Conservation (phyloP, 2,797 vertebrate genomes). For the Tapirus indicus region DNA sequence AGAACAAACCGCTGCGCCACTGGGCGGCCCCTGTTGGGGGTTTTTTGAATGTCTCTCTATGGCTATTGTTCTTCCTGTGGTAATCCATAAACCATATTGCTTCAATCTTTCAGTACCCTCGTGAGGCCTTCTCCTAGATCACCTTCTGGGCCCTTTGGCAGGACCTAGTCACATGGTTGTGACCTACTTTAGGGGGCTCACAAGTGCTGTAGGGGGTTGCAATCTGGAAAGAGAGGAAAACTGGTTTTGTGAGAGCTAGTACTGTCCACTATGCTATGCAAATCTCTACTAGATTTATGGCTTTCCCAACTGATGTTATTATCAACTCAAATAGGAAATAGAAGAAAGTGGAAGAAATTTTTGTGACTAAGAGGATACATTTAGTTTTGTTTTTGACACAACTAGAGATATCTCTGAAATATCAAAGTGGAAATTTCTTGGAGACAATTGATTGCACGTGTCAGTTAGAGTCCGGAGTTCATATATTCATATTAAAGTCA, state of each 20-base stretch:
- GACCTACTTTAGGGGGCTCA: not conserved
- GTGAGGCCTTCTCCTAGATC: not conserved
- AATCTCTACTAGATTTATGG: not conserved
- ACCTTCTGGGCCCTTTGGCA: not conserved
- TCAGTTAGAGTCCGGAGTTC: not conserved
- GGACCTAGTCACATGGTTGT: not conserved
- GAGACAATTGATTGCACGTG: not conserved
- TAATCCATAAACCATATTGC: not conserved
- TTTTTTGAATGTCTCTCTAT: not conserved
- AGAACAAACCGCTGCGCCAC: too few relatives aligned
- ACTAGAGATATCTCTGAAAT: not conserved
- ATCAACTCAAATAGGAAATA: not conserved
- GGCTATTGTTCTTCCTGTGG: not conserved
- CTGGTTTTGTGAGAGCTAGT: not conserved
- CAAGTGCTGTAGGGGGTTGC: not conserved
- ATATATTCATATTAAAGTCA: not conserved
- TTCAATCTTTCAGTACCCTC: not conserved
- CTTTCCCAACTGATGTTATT: not conserved
- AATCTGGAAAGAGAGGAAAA: not conserved
- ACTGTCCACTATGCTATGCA: not conserved
- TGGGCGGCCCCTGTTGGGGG: not conserved
- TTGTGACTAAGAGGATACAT: not conserved
- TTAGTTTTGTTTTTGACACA: not conserved
- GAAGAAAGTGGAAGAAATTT: not conserved
- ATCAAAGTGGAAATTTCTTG: not conserved